Conservation (phyloP, 2,888 invertebrate species). For the Scaptomyza tumidula region DNA sequence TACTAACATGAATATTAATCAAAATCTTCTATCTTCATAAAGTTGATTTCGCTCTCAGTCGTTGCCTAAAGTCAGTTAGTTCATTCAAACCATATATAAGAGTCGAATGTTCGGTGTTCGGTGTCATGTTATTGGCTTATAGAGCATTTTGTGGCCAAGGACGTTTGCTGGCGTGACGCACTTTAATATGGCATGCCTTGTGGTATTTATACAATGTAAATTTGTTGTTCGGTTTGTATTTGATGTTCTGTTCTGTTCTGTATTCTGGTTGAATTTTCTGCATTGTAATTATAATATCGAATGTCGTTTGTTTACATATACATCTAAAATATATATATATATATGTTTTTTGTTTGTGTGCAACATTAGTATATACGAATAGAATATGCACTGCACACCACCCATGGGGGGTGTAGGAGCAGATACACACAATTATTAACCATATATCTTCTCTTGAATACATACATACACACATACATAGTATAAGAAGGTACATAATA, state of each 20-base stretch:
- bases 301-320: constrained; percentile 36
- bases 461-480: constrained; percentile 15
- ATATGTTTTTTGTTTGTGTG: constrained; percentile 18
- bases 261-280: constrained; percentile 30
- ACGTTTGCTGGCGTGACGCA: constrained; percentile 45
- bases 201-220: constrained; percentile 56
- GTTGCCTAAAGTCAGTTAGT: neutral
- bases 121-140: constrained; percentile 33
- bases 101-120: constrained; percentile 5
- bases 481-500: constrained; percentile 10
- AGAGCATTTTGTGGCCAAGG: constrained; percentile 26
- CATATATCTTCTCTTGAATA: constrained; percentile 26
- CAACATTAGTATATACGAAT: constrained; percentile 20
- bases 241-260: constrained; percentile 48
- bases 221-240: constrained; percentile 8
- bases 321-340: constrained; percentile 48
- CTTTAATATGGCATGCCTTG: constrained; percentile 39
- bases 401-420: constrained; percentile 77
- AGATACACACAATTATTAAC: constrained; percentile 54
- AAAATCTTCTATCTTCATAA: too few species aligned
- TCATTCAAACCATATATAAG: constrained; percentile 8
- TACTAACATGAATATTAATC: too few species aligned
- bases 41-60: neutral
- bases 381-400: constrained; percentile 59
- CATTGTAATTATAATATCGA: constrained; percentile 29